These are phyloP conservation scores for Pseudolaguvia tuberculata DNA, from an alignment of 2,113 vertebrate genomes.

Conservation along the genomic window DNA sequence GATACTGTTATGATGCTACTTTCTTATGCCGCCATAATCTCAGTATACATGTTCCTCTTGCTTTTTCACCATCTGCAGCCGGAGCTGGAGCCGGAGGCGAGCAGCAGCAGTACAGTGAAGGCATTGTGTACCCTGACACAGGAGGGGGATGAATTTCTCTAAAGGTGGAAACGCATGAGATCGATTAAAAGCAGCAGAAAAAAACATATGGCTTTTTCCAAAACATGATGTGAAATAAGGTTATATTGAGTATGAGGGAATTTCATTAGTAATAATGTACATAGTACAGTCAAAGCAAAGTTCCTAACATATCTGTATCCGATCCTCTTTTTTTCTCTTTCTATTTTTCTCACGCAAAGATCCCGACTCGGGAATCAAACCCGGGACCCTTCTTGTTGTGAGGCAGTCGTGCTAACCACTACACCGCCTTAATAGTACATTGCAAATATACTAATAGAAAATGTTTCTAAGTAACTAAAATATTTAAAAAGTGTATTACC, in stretches of 20 bases:
- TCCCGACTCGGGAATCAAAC: too few species aligned
- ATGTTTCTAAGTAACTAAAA: too few species aligned
- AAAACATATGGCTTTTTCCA: slow-evolving; percentile 10
- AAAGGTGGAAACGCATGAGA: slow-evolving; percentile 35
- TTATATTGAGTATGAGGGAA: slow-evolving; percentile 8
- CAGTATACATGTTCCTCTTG: slow-evolving; percentile 35
- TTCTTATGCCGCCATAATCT: slow-evolving; percentile 40
- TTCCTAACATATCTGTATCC: not conserved
- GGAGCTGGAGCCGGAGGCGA: slow-evolving; percentile 24
- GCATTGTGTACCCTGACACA: slow-evolving; percentile 40
- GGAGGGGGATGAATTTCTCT: slow-evolving; percentile 36
- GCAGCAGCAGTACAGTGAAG: slow-evolving; percentile 43
- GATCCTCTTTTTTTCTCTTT: not conserved
- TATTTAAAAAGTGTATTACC: too few species aligned
- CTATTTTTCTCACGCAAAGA: too few species aligned
- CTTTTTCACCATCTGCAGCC: slow-evolving; percentile 42
- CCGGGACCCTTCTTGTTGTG: too few species aligned
- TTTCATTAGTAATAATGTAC: not conserved
- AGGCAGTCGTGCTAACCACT: too few species aligned
- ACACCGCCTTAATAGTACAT: too few species aligned
- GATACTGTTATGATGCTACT: slow-evolving; percentile 31
- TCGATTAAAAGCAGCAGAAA: slow-evolving; percentile 15
- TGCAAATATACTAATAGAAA: not conserved
- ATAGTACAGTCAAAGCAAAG: not conserved
- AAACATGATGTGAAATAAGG: slow-evolving; percentile 6